phyloP scores from a whole-genome alignment of 37 sponge, comb jelly and placozoan species.

The Halisarca cf. caerulea region DNA sequence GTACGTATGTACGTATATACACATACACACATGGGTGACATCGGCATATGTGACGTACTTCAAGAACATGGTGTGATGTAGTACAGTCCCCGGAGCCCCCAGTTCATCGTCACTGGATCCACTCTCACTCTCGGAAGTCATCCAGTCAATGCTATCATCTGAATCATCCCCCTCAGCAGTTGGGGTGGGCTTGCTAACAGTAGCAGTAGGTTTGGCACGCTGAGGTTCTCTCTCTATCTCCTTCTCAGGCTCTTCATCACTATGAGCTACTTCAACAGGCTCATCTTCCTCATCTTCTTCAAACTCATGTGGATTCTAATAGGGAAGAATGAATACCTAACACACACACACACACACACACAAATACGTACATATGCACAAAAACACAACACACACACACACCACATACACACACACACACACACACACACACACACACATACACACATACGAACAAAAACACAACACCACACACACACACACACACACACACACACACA shows the following conservation, averaged over 20 bases:
- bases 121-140: conserved; percentile 44
- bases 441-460: no score
- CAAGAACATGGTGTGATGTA: conserved; percentile 13
- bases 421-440: no score
- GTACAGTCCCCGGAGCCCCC: not conserved
- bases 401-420: no score
- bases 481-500: no score
- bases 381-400: no score
- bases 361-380: no score
- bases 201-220: conserved; percentile 6
- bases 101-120: conserved; percentile 41
- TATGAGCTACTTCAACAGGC: not conserved
- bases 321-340: not conserved
- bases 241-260: conserved; percentile 25
- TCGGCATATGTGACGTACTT: not conserved
- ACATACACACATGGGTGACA: conserved; percentile 6
- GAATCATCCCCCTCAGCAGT: conserved; percentile 41
- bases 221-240: not conserved
- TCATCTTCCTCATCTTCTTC: conserved; percentile 59
- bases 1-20: not conserved
- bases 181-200: conserved; percentile 18
- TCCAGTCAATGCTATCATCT: conserved; percentile 54
- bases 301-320: conserved; percentile 60
- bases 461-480: no score
- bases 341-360: no score